phyloP scores from a whole-genome alignment of 2,797 vertebrate species.

The Girardinus metallicus region DNA sequence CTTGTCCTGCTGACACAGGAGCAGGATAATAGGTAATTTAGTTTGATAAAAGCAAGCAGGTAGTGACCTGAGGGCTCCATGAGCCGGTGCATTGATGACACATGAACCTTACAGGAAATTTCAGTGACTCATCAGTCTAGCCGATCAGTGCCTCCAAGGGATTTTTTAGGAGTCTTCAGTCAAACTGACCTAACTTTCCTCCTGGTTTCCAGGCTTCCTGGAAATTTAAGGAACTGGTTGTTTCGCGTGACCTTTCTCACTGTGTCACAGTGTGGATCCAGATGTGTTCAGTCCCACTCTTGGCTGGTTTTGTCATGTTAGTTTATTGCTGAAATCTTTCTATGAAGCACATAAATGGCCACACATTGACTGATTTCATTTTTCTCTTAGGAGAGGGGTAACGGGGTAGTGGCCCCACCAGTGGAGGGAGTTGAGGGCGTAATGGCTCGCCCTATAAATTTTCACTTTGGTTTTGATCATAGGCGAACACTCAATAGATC shows the following conservation, averaged over 20 bases:
- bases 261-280: background rate
- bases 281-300: background rate
- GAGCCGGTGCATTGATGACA: slow-evolving; percentile 16
- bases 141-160: background rate
- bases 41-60: slow-evolving; percentile 35
- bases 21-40: slow-evolving; percentile 34
- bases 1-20: slow-evolving; percentile 38
- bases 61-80: slow-evolving; percentile 28
- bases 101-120: slow-evolving; percentile 13
- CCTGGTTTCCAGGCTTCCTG: background rate
- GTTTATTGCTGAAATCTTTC: background rate
- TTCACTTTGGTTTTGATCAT: background rate
- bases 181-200: background rate
- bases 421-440: background rate
- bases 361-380: background rate
- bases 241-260: background rate
- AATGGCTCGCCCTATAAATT: background rate
- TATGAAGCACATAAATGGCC: background rate
- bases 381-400: background rate
- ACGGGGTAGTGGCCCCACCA: background rate
- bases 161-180: background rate
- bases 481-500: background rate
- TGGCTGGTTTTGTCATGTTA: background rate
- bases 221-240: too few relatives aligned
- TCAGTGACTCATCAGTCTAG: slow-evolving; percentile 1